Conservation (phyloP, 1,140 invertebrate species). For the Hycleus phaleratus region DNA sequence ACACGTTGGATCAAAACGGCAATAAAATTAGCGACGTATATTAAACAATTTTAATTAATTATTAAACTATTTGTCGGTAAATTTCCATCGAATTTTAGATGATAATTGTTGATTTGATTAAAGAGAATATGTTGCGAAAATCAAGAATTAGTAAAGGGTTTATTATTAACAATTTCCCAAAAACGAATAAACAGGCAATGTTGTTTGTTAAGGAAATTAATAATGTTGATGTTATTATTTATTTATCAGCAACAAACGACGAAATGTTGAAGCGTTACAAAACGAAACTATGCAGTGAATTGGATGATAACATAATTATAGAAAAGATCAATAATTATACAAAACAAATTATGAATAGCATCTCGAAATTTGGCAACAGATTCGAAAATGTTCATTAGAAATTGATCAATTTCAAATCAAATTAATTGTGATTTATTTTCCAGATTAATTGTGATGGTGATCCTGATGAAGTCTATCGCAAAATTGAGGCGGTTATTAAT, state of each 20-base stretch:
- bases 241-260: conserved; percentile 17
- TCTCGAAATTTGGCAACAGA: conserved; percentile 18
- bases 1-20: conserved; percentile 28
- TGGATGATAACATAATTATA: conserved; percentile 16
- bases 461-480: too few relatives aligned
- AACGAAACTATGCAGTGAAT: conserved; percentile 4
- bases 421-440: too few relatives aligned
- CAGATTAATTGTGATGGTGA: too few relatives aligned
- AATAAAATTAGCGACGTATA: conserved; percentile 17
- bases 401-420: too few relatives aligned
- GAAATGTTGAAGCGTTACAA: conserved; percentile 16
- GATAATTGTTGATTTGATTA: conserved; percentile 26
- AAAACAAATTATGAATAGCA: conserved; percentile 22
- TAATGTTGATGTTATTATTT: conserved; percentile 24
- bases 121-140: conserved; percentile 24
- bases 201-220: conserved; percentile 28
- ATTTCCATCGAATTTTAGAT: conserved; percentile 2
- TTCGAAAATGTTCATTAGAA: conserved; percentile 17
- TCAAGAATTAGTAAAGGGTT: conserved; percentile 15
- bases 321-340: conserved; percentile 16
- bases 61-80: background rate
- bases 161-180: conserved; percentile 26
- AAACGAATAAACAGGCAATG: conserved; percentile 22
- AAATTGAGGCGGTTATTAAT: too few relatives aligned
- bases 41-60: background rate